Conservation (phyloP, 23 tunicate species). For the Corella eumyota region DNA sequence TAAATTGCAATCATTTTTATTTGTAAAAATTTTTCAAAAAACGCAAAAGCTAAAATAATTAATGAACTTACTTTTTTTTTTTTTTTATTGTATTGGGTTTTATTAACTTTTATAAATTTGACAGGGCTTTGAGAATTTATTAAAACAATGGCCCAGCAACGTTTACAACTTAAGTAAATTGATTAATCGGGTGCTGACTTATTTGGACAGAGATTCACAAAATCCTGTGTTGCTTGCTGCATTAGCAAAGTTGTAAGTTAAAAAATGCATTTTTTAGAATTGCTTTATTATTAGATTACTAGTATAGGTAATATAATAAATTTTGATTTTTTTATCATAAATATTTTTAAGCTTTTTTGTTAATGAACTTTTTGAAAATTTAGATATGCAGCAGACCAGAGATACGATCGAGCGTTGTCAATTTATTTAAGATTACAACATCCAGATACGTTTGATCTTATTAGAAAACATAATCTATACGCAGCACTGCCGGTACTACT, state of each 20-base stretch:
- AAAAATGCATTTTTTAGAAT: background rate
- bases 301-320: no score
- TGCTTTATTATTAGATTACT: background rate
- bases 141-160: conserved; percentile 59
- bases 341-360: no score
- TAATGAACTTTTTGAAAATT: background rate
- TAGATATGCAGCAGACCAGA: conserved; percentile 68
- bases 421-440: conserved; percentile 62
- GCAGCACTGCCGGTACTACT: conserved; percentile 37
- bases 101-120: background rate
- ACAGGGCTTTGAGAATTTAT: conserved; percentile 45
- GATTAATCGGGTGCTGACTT: conserved; percentile 22
- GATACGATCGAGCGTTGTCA: conserved; percentile 58
- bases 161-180: conserved; percentile 40
- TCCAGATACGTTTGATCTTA: conserved; percentile 78
- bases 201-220: conserved; percentile 41
- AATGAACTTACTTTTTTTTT: no score
- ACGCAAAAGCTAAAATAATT: background rate
- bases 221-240: conserved; percentile 46
- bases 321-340: no score
- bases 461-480: conserved; percentile 75
- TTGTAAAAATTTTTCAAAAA: background rate
- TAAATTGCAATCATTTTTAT: background rate
- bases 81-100: background rate
- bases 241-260: conserved; percentile 71